Conservation (phyloP, 2,888 invertebrate species). For the Caenorhabditis plicata region DNA sequence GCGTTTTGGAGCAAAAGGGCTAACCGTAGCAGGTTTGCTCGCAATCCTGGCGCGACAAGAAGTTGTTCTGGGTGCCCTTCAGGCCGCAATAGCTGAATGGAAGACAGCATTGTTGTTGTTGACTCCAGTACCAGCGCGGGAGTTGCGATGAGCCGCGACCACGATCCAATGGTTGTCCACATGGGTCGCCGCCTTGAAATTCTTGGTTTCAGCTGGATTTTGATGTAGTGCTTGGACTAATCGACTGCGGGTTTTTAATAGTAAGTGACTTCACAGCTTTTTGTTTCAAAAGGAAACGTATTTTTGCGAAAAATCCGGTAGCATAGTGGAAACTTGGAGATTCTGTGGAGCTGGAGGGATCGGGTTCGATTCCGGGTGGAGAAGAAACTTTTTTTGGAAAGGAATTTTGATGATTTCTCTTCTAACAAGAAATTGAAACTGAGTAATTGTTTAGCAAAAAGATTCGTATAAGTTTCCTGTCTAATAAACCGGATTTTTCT, state of each 20-base stretch:
- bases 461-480: slow-evolving; percentile 2
- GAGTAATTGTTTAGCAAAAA: no score
- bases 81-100: slow-evolving; percentile 59
- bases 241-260: no score
- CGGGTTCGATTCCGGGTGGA: background rate
- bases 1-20: slow-evolving; percentile 3
- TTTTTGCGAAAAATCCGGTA: no score
- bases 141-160: slow-evolving; percentile 57
- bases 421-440: no score
- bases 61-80: slow-evolving; percentile 64
- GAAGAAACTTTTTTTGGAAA: no score
- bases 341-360: no score
- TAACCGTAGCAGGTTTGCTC: slow-evolving; percentile 61
- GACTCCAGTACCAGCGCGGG: slow-evolving; percentile 47
- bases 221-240: no score
- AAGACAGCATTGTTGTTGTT: slow-evolving; percentile 40
- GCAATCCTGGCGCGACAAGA: slow-evolving; percentile 58
- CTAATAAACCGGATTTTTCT: slow-evolving; percentile 1
- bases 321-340: no score
- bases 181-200: slow-evolving; percentile 60
- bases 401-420: no score
- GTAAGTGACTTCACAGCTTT: no score
- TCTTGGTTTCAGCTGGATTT: no score
- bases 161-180: slow-evolving; percentile 57
- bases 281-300: no score